A percentile compares a stretch with the other conserved stretches of the same genome.
Conservation (phyloP, 2,113 vertebrate genomes). For the Pachycephala philippinensis region DNA sequence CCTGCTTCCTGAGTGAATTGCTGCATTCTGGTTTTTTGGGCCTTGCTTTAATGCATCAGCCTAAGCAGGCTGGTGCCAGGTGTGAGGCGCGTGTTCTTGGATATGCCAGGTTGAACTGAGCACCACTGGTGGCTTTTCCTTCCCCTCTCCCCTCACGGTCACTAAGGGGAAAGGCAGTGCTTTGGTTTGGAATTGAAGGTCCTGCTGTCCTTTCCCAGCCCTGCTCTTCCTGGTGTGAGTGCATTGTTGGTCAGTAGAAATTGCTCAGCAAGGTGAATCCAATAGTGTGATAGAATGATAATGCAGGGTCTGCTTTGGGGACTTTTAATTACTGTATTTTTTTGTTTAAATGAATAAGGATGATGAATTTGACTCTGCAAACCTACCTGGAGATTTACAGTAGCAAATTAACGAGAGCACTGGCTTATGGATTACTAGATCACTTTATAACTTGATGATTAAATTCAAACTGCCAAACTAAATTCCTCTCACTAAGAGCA, state of each 20-base stretch:
- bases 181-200: not conserved
- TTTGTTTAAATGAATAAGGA: not conserved
- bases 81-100: not conserved
- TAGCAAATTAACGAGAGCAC: not conserved
- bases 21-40: not conserved
- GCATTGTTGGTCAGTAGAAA: not conserved
- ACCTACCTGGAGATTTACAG: constrained; percentile 13
- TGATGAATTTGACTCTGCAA: constrained; percentile 27
- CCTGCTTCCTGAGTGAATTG: not conserved
- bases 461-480: constrained; percentile 52
- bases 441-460: constrained; percentile 57
- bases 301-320: not conserved
- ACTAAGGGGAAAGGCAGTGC: not conserved
- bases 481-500: constrained; percentile 42
- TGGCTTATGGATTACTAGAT: constrained; percentile 49
- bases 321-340: not conserved
- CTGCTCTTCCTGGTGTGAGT: not conserved
- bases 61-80: not conserved
- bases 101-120: not conserved
- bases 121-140: not conserved
- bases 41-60: not conserved
- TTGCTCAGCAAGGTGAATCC: not conserved
- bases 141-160: fast-evolving
- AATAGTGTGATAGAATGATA: not conserved
- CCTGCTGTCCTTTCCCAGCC: not conserved